Evolutionary conservation across 2,797 vertebrate genomes (phyloP).

Genomic region (Melanogrammus aeglefinus): DNA sequence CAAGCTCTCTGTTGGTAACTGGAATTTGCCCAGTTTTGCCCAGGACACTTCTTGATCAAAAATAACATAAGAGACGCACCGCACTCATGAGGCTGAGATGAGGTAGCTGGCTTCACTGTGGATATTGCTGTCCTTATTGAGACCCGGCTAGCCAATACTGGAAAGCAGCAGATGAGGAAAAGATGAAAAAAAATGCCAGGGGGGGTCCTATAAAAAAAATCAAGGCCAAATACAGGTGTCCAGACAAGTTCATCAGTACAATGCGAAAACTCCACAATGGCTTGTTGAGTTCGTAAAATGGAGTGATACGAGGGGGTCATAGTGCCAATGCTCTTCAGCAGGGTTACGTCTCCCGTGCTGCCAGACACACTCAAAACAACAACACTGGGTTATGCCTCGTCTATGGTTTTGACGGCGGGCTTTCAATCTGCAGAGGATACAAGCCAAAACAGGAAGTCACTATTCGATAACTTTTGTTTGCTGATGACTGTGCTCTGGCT

Average conservation of each 20-base stretch:
- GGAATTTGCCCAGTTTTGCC: constrained; percentile 13
- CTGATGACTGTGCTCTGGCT: not conserved
- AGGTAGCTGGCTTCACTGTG: constrained; percentile 8
- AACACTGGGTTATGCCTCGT: not conserved
- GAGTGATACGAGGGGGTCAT: not conserved
- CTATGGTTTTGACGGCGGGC: not conserved
- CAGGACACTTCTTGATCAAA: constrained; percentile 8
- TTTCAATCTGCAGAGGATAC: not conserved
- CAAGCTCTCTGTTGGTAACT: not conserved
- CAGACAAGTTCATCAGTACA: not conserved
- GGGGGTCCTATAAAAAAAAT: not conserved
- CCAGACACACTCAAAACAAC: not conserved
- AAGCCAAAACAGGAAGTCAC: not conserved
- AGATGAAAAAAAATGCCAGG: not conserved
- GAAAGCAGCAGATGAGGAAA: not conserved
- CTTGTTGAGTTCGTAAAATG: not conserved
- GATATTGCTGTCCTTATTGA: constrained; percentile 17
- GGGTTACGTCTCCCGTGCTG: not conserved
- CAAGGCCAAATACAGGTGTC: not conserved
- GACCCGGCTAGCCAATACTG: constrained; percentile 10
- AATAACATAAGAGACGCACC: constrained; percentile 6
- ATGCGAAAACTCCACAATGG: not conserved
- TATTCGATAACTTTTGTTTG: not conserved
- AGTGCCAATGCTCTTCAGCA: not conserved
- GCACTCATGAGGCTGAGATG: constrained; percentile 13